phyloP scores from a whole-genome alignment of 2,797 vertebrate species.

The Propithecus deckenii region DNA sequence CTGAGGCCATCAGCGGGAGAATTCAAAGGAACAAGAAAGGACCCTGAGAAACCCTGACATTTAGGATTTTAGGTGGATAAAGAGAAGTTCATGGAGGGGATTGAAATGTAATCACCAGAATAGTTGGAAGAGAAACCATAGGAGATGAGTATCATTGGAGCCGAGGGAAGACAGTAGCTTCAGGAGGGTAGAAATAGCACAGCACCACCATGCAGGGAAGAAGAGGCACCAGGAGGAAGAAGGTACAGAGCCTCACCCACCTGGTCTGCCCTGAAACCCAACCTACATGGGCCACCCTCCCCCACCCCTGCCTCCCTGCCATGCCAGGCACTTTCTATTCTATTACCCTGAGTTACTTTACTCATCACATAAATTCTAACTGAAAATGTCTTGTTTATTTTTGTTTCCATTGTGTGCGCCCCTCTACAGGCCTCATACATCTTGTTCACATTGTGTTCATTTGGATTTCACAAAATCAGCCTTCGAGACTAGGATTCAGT shows the following conservation, averaged over 20 bases:
- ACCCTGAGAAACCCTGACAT: neutral
- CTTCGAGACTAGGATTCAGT: neutral
- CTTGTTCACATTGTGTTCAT: neutral
- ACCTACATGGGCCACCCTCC: neutral
- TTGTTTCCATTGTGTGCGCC: neutral
- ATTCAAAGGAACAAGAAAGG: neutral
- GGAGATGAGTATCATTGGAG: neutral
- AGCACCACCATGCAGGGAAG: accelerated
- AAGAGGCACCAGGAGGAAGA: neutral
- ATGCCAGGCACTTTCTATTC: neutral
- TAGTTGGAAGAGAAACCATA: neutral
- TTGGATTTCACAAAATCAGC: neutral
- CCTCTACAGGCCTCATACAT: neutral
- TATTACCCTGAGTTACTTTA: neutral
- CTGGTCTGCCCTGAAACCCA: neutral
- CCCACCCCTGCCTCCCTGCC: neutral
- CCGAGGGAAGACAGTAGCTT: neutral
- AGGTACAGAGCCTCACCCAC: neutral
- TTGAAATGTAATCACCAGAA: neutral
- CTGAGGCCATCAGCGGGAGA: neutral
- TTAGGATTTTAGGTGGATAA: neutral
- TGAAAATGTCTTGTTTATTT: neutral
- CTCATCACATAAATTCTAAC: neutral
- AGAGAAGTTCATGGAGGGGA: neutral
- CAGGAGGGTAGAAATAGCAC: neutral